Base-by-base conservation (phyloP, 1,140 invertebrate genomes). In the Sitodiplosis mosellana region DNA sequence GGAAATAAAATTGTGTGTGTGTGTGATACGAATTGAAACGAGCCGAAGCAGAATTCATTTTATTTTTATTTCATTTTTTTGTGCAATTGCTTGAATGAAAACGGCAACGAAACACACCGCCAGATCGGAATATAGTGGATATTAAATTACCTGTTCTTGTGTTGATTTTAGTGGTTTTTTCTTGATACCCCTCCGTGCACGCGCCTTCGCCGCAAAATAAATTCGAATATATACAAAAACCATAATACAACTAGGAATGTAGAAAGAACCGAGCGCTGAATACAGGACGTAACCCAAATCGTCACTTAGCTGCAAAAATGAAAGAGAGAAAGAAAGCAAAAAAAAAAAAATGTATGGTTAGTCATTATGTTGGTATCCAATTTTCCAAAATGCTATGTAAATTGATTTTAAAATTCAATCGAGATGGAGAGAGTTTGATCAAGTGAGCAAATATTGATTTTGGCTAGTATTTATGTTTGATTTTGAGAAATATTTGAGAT, bases 161-260 rank as follows among this genome's bases (percentile, higher is more conserved):
- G 77, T 76, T 56, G 68, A 69, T 54, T 73, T 73, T 54, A 78
- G 68, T 36, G 78, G 80, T 53, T 80, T 78, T 59, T 87, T 88
- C 54, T 83, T 73, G 53, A 88, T 86, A 43, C 81, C 83, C 44
- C 88, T 69, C 49, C 88, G 72, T 46, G 90, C 89, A 41, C 90
- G 66, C 19, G 87, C 87, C 61, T 94, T 87, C 34, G 93, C 93
- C 15, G 92, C 94, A 66, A 82, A 89, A 69, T 98, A 99, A 70
- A 99, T 99, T 62, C 90, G 77, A 59, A 96, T 91, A 71, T 99
- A 99, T 41, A 99, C 89, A 71, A 98, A 96, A 51, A 97, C 87
- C 87, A 99, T 97, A 61, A 99, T 91, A 65, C 90, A 88, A 58
- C 89, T 89, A 38, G 96, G 96, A 57, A 99, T 89, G 71, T 97